Evolutionary conservation across 2,888 invertebrate genomes (phyloP).

Genomic region (Rhogogaster chlorosoma): DNA sequence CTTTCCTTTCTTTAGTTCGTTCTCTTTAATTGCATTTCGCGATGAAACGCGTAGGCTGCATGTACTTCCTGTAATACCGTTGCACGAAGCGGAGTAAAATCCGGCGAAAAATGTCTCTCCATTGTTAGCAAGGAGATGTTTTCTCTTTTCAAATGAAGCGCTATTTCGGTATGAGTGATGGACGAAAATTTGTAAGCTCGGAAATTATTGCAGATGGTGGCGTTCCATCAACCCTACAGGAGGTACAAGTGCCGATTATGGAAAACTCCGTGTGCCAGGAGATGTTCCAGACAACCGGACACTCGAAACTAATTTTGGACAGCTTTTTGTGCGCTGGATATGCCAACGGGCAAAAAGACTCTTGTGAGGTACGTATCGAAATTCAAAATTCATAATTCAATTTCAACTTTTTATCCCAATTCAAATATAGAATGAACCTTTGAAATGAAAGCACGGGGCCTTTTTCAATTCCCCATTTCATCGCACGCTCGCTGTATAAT

Average conservation of each 20-base stretch:
- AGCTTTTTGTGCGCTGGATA: conserved; percentile 96
- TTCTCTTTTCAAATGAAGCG: background rate
- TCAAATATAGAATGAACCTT: background rate
- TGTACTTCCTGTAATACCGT: too few relatives aligned
- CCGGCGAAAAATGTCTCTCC: background rate
- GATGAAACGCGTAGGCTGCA: background rate
- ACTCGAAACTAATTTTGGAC: conserved; percentile 90
- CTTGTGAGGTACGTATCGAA: conserved; percentile 87
- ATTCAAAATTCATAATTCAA: background rate
- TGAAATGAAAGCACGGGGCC: background rate
- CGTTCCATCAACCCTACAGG: conserved; percentile 93
- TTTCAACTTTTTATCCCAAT: background rate
- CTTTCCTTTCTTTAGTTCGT: background rate
- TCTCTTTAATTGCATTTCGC: background rate
- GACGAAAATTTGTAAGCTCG: background rate
- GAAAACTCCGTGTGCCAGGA: conserved; percentile 95
- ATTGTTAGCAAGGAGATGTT: background rate
- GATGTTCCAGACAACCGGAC: conserved; percentile 95
- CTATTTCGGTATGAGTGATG: background rate
- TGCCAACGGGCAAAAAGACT: conserved; percentile 94
- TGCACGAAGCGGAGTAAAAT: background rate
- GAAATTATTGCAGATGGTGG: conserved; percentile 82
- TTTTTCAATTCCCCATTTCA: background rate
- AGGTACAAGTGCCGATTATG: conserved; percentile 95
- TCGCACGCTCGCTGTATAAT: background rate